Conservation (phyloP, 2,888 invertebrate species). For the Drosophila pegasa region DNA sequence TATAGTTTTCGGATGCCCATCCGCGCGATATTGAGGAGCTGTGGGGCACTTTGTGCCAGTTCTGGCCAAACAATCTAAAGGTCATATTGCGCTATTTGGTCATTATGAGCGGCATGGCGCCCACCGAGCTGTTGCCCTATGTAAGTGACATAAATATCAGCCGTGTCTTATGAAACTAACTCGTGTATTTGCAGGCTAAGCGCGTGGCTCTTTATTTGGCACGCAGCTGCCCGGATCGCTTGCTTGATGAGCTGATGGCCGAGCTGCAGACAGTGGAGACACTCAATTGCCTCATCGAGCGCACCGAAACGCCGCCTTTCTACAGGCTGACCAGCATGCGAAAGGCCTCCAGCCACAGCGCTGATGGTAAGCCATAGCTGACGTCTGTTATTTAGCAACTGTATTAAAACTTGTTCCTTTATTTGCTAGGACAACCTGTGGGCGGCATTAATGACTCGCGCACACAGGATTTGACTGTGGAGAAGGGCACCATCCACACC, state of each 20-base stretch:
- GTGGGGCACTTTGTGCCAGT: constrained; percentile 97
- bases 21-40: constrained; percentile 97
- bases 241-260: constrained; percentile 98
- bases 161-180: not conserved
- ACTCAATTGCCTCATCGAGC: constrained; percentile 96
- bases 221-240: constrained; percentile 94
- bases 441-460: constrained; percentile 85
- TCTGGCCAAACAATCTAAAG: constrained; percentile 98
- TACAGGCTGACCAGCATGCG: constrained; percentile 97
- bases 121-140: constrained; percentile 95
- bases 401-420: not conserved
- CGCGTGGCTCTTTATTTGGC: constrained; percentile 97
- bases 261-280: constrained; percentile 99
- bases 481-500: constrained; percentile 98
- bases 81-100: constrained; percentile 98
- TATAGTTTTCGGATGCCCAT: constrained; percentile 97
- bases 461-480: constrained; percentile 87
- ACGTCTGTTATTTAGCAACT: not conserved
- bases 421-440: constrained; percentile 81
- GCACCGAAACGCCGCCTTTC: constrained; percentile 99
- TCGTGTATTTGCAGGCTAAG: constrained; percentile 90
- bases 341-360: constrained; percentile 93
- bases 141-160: constrained; percentile 87
- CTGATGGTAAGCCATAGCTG: constrained; percentile 85
- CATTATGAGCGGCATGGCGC: constrained; percentile 99